Base-by-base conservation (phyloP, 2,113 vertebrate species). In the Chascanopsetta lugubris region DNA sequence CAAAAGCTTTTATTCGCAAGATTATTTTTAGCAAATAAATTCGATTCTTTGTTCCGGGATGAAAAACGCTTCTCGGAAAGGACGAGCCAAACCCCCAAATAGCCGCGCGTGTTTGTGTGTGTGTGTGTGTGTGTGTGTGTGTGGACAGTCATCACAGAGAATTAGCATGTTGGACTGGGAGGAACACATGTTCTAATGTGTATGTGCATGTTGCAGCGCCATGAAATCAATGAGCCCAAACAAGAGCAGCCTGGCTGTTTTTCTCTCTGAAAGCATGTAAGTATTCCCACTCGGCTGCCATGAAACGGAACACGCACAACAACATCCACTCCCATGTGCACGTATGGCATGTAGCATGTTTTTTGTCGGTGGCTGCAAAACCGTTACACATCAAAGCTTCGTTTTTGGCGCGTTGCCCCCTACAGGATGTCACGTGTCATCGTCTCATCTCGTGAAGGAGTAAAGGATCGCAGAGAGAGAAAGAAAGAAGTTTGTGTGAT, bases 371-470 rank as follows among this genome's bases (percentile, higher is more conserved):
- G 26, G 34, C 38, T 36, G n/a, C 18, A 18, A 11, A 15, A 38
- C 36, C 40, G 9, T 6, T 29, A 47, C 56, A 70, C 43, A 66
- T 61, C 51, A 60, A 36, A 42, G 53, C 54, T n/a, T 36, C 10
- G 8, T 20, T 59, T 30, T 20, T 61, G 32, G 36, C 59, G 26
- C 6, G 34, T 10, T 29, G 32, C 48, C 53, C 7, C 4, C 2
- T 18, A 56, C 22, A 57, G 48, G 15, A 64, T 57, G 30, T 63
- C 18, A 29, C 29, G 6, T 75, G 43, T 60, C 71, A 36, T 60
- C 71, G 11, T 65, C 46, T 78, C 32, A 59, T 63, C 25, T 66
- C 30, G 17, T 21, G 17, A 6, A 48, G 32, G 49, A 48, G 30
- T 54, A 56, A 67, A 74, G 20, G 8, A 64, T 27, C 29, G n/a